A percentile compares a stretch with the other conserved stretches of the same genome.
Conservation (phyloP, 92 coral and sea anemone species). For the Scolanthus callimorphus region DNA sequence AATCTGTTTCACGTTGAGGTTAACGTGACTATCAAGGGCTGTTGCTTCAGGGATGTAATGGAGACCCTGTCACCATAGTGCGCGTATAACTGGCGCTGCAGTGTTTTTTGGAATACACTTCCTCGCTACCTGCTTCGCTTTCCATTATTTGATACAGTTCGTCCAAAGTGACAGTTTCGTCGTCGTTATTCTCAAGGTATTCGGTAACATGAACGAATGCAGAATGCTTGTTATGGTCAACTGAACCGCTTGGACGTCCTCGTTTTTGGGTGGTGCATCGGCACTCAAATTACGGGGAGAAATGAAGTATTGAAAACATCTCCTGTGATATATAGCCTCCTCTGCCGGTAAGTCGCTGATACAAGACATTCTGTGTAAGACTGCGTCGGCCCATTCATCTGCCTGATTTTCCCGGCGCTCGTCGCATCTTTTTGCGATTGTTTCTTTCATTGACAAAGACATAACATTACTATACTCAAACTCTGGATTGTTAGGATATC, state of each 20-base stretch:
- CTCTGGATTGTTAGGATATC: conserved; percentile 1
- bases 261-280: conserved; percentile 19
- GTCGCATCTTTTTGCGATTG: too few relatives aligned
- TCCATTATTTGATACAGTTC: conserved; percentile 17
- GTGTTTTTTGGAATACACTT: neutral
- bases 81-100: conserved; percentile 8
- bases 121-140: conserved; percentile 7
- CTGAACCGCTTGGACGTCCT: neutral
- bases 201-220: neutral
- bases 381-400: too few relatives aligned
- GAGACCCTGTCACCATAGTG: conserved; percentile 12
- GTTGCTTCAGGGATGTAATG: conserved; percentile 14
- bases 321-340: too few relatives aligned
- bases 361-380: too few relatives aligned
- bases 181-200: conserved; percentile 18
- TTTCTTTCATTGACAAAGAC: too few relatives aligned
- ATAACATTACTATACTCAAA: too few relatives aligned
- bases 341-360: too few relatives aligned
- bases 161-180: conserved; percentile 24
- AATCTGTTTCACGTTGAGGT: conserved; percentile 16
- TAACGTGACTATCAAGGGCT: conserved; percentile 20
- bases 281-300: conserved; percentile 4
- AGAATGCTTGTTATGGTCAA: neutral
- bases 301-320: conserved; percentile 23
- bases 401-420: too few relatives aligned